These are phyloP conservation scores for Sigmodon hispidus DNA, from an alignment of 2,113 vertebrate genomes.

Conservation along the genomic window DNA sequence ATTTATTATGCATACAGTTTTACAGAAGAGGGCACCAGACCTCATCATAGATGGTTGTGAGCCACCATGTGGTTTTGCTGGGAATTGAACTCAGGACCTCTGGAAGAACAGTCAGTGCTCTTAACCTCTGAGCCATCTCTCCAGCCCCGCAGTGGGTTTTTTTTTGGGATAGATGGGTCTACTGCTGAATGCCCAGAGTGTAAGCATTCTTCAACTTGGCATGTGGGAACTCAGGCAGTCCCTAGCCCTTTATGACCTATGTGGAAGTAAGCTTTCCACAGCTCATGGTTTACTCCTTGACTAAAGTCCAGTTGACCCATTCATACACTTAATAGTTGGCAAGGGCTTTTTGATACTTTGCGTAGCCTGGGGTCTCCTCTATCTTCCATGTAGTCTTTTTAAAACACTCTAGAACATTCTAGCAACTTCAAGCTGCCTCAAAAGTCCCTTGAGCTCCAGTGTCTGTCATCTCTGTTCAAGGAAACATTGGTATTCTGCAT, in stretches of 20 bases:
- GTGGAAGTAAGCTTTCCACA: not conserved
- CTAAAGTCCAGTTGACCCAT: not conserved
- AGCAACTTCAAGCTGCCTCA: not conserved
- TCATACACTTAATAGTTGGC: not conserved
- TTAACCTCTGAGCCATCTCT: too few species aligned
- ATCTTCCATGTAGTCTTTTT: not conserved
- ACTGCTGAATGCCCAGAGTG: not conserved
- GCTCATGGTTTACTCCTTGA: not conserved
- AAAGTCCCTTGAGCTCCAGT: not conserved
- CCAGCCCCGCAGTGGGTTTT: too few species aligned
- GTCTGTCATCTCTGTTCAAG: conserved; percentile 25
- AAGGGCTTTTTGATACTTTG: not conserved
- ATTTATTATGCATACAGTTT: too few species aligned
- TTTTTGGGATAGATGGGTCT: not conserved
- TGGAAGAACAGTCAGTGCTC: too few species aligned
- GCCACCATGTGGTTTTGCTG: too few species aligned
- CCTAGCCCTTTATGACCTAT: not conserved
- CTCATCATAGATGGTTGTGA: too few species aligned
- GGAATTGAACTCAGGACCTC: too few species aligned
- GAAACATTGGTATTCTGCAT: not conserved
- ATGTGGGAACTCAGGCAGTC: not conserved
- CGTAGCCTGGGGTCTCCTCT: not conserved
- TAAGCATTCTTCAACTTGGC: not conserved
- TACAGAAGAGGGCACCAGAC: too few species aligned
- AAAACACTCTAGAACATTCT: not conserved